A percentile compares a stretch with the other conserved stretches of the same genome.
Conservation (phyloP, 2,797 vertebrate genomes). For the Acestrorhynchus altus region DNA sequence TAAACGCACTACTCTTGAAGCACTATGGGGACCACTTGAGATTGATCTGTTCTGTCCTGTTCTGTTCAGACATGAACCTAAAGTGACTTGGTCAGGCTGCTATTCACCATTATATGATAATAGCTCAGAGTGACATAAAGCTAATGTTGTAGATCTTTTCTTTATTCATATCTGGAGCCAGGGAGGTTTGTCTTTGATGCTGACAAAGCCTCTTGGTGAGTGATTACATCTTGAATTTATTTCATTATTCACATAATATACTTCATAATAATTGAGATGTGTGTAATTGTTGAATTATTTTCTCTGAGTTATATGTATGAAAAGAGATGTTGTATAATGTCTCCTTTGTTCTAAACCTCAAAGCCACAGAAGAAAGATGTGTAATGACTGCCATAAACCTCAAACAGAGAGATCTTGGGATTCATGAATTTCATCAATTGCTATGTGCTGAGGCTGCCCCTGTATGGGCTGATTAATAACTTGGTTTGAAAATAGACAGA, state of each 20-base stretch:
- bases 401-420: constrained; percentile 63
- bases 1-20: constrained; percentile 29
- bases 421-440: constrained; percentile 79
- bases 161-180: constrained; percentile 39
- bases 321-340: neutral
- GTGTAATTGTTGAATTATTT: neutral
- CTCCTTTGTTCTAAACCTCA: constrained; percentile 58
- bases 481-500: constrained; percentile 77
- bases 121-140: neutral
- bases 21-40: neutral
- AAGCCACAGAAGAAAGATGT: constrained; percentile 41
- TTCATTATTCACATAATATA: constrained; percentile 15
- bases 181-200: constrained; percentile 14
- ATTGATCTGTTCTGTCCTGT: neutral
- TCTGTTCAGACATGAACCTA: constrained; percentile 6
- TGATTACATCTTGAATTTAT: neutral
- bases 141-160: neutral
- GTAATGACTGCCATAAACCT: constrained; percentile 31
- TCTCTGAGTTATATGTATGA: constrained; percentile 23
- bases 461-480: constrained; percentile 77
- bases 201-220: constrained; percentile 9
- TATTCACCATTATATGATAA: constrained; percentile 11
- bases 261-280: neutral
- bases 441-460: constrained; percentile 67
- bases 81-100: constrained; percentile 28